Evolutionary conservation across 2,113 vertebrate genomes (phyloP).

Genomic region (Phalacrocorax pelagicus): DNA sequence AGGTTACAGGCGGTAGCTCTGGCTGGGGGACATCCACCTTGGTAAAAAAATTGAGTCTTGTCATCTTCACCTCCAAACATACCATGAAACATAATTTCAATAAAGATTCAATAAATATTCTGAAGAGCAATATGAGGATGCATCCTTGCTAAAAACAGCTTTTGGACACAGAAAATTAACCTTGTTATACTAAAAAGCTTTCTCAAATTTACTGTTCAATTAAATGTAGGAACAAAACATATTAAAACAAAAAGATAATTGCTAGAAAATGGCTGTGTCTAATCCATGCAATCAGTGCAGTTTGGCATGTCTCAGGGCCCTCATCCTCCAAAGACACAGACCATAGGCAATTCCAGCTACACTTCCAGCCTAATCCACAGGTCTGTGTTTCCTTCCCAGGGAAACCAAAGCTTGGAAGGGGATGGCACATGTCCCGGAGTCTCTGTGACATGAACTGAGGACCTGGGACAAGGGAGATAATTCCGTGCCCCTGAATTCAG

Average conservation of each 20-base stretch:
- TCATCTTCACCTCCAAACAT: neutral
- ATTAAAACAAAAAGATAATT: neutral
- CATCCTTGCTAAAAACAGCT: neutral
- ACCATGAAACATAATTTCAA: neutral
- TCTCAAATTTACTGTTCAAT: neutral
- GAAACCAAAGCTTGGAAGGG: neutral
- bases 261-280: neutral
- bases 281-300: neutral
- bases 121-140: neutral
- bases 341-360: neutral
- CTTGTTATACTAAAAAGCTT: neutral
- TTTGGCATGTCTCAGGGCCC: neutral
- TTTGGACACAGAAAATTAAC: neutral
- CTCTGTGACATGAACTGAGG: neutral
- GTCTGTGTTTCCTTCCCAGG: neutral
- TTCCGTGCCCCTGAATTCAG: neutral
- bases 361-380: neutral
- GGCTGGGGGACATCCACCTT: neutral
- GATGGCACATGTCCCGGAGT: accelerated
- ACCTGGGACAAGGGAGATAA: neutral
- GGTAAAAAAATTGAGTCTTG: neutral
- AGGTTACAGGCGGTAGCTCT: neutral
- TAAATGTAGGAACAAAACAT: neutral
- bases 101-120: neutral
- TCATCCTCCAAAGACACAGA: neutral